A percentile compares a stretch with the other conserved stretches of the same genome.
These are phyloP conservation scores for Nomada goodeniana DNA, from an alignment of 2,888 invertebrate species.

Conservation along the genomic window DNA sequence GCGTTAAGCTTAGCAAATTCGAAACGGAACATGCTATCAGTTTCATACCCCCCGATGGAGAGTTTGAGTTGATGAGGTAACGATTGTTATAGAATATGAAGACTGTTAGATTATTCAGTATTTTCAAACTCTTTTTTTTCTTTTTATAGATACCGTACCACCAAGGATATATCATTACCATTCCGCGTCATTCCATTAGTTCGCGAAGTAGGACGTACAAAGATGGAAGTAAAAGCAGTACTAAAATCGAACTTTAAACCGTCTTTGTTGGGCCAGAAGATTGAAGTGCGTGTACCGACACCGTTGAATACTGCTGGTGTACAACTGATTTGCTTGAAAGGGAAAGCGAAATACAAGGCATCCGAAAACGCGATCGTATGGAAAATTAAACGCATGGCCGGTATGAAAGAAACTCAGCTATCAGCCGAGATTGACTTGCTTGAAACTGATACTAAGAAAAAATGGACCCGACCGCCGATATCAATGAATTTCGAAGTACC, in stretches of 20 bases:
- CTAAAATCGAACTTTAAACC: conserved; percentile 99
- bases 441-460: conserved; percentile 99
- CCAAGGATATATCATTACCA: conserved; percentile 99
- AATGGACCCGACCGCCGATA: conserved; percentile 99
- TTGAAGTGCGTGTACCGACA: conserved; percentile 99
- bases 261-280: conserved; percentile 98
- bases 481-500: conserved; percentile 99
- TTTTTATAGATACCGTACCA: conserved; percentile 94
- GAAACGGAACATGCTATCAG: conserved; percentile 99
- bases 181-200: conserved; percentile 99
- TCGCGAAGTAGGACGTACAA: conserved; percentile 98
- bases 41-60: conserved; percentile 99
- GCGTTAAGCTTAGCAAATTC: conserved; percentile 99
- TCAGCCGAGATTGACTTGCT: conserved; percentile 99
- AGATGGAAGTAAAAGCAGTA: conserved; percentile 99
- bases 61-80: conserved; percentile 99
- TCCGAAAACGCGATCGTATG: conserved; percentile 99
- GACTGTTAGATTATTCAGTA: background rate
- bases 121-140: background rate
- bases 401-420: conserved; percentile 99
- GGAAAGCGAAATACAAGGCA: conserved; percentile 99
- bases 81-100: conserved; percentile 25
- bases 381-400: conserved; percentile 96
- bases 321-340: conserved; percentile 99
- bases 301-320: conserved; percentile 99